phyloP scores from a whole-genome alignment of 23 tunicate genomes.

The Clavelina lepadiformis region DNA sequence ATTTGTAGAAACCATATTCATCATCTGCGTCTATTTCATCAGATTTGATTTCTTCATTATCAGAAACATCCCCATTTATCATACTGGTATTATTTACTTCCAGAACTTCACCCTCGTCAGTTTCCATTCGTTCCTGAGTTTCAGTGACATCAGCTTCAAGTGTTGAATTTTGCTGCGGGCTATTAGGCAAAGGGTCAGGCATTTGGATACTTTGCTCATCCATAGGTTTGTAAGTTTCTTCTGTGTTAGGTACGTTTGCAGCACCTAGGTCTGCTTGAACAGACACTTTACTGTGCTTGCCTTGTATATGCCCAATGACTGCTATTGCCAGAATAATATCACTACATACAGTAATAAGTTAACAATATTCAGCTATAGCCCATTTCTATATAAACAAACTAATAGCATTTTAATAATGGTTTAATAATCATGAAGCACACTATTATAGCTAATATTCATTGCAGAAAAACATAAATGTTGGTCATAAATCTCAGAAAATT shows the following conservation, averaged over 20 bases:
- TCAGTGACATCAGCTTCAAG: conserved; percentile 28
- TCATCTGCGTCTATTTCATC: conserved; percentile 69
- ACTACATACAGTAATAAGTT: too few relatives aligned
- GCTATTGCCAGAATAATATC: conserved; percentile 67
- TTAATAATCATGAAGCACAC: too few relatives aligned
- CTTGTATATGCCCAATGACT: conserved; percentile 99
- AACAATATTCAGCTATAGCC: too few relatives aligned
- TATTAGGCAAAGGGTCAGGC: conserved; percentile 50
- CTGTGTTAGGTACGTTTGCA: conserved; percentile 12
- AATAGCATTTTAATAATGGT: too few relatives aligned
- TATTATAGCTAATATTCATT: too few relatives aligned
- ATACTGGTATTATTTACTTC: conserved; percentile 17
- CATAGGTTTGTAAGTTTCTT: conserved; percentile 39
- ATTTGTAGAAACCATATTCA: conserved; percentile 84
- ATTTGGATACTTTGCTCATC: conserved; percentile 39
- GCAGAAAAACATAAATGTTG: too few relatives aligned
- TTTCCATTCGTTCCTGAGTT: conserved; percentile 41
- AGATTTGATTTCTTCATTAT: conserved; percentile 42
- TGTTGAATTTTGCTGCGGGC: conserved; percentile 10
- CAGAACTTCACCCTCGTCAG: conserved; percentile 28
- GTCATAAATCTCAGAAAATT: too few relatives aligned
- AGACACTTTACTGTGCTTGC: conserved; percentile 78
- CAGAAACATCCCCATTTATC: conserved; percentile 60
- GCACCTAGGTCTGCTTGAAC: conserved; percentile 38
- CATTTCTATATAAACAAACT: too few relatives aligned